A percentile compares a stretch with the other conserved stretches of the same genome.
These are phyloP conservation scores for Euphonia xanthogaster DNA, from an alignment of 2,797 vertebrate species.

Conservation along the genomic window DNA sequence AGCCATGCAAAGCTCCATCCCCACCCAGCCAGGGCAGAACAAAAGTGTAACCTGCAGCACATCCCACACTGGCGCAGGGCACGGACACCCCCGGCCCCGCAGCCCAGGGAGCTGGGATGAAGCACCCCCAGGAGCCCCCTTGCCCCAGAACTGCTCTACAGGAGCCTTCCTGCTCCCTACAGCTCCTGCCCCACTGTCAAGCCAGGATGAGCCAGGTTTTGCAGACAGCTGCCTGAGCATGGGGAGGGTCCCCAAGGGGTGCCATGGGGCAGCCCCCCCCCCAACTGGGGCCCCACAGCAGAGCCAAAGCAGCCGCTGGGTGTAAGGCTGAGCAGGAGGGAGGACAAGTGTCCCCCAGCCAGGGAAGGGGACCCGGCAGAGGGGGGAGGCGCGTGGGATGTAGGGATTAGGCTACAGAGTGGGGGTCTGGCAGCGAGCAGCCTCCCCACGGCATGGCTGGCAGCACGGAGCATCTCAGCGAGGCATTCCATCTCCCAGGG, in stretches of 20 bases:
- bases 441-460: neutral
- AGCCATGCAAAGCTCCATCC: neutral
- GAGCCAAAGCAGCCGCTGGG: neutral
- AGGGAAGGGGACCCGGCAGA: rapidly evolving
- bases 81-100: rapidly evolving
- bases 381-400: rapidly evolving
- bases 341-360: rapidly evolving
- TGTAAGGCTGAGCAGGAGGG: neutral
- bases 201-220: neutral
- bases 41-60: neutral
- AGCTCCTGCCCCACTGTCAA: neutral
- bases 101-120: rapidly evolving
- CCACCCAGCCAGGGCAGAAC: neutral
- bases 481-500: neutral
- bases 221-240: neutral
- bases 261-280: neutral
- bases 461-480: neutral
- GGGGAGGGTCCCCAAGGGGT: neutral
- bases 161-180: neutral
- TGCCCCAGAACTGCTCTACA: neutral
- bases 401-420: neutral
- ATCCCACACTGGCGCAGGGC: neutral
- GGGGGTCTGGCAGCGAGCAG: rapidly evolving
- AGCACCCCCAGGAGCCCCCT: neutral
- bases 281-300: neutral